A percentile compares a stretch with the other conserved stretches of the same genome.
These are phyloP conservation scores for Sardina pilchardus DNA, from an alignment of 2,113 vertebrate species.

Conservation along the genomic window DNA sequence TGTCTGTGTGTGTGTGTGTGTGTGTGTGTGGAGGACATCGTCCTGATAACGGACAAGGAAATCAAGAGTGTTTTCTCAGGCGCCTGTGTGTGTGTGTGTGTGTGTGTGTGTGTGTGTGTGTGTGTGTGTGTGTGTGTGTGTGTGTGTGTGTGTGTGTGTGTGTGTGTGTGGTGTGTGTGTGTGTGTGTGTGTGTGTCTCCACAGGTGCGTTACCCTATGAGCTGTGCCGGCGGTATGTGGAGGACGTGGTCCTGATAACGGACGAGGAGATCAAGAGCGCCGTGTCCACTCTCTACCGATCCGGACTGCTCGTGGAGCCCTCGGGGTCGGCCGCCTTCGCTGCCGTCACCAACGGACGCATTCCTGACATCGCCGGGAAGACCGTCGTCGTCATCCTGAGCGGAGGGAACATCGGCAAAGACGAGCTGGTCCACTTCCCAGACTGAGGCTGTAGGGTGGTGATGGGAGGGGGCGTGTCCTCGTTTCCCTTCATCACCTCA, in stretches of 20 bases:
- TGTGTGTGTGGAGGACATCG: too few relatives aligned
- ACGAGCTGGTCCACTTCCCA: slow-evolving; percentile 66
- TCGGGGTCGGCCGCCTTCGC: slow-evolving; percentile 72
- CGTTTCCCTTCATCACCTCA: too few relatives aligned
- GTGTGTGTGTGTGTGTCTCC: background rate
- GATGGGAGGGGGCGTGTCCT: too few relatives aligned
- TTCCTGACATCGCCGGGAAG: slow-evolving; percentile 65
- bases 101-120: background rate
- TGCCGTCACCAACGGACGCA: slow-evolving; percentile 62
- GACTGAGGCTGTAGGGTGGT: slow-evolving; percentile 48
- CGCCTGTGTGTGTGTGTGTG: background rate
- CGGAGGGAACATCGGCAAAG: slow-evolving; percentile 73
- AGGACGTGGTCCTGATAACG: slow-evolving; percentile 69
- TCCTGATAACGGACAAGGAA: too few relatives aligned
- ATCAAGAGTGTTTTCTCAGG: background rate
- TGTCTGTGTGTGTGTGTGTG: too few relatives aligned
- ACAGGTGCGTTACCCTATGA: slow-evolving; percentile 68
- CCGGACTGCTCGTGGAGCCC: slow-evolving; percentile 73
- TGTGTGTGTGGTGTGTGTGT: background rate
- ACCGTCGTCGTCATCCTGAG: slow-evolving; percentile 68
- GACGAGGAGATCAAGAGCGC: slow-evolving; percentile 71
- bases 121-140: background rate
- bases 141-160: background rate
- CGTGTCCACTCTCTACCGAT: slow-evolving; percentile 64
- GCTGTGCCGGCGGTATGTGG: slow-evolving; percentile 67